phyloP scores from a whole-genome alignment of 2,888 invertebrate genomes.

The Agelastica alni region DNA sequence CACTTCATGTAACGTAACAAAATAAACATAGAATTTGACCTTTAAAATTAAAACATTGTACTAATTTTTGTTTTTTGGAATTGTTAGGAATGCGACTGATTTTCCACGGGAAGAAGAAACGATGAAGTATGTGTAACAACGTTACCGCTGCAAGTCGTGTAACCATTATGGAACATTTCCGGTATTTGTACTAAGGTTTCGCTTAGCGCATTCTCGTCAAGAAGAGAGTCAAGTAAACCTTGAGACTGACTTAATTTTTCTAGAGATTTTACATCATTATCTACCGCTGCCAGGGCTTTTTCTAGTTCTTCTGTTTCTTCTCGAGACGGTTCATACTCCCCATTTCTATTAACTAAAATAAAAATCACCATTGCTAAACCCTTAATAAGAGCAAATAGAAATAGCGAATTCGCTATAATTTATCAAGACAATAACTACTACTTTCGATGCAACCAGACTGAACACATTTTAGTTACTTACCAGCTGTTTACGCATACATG shows the following conservation, averaged over 20 bases:
- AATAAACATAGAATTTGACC: constrained; percentile 3
- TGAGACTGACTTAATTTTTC: constrained; percentile 69
- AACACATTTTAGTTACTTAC: too few relatives aligned
- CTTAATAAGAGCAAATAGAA: too few relatives aligned
- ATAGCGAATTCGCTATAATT: too few relatives aligned
- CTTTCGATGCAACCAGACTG: too few relatives aligned
- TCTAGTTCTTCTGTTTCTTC: constrained; percentile 89
- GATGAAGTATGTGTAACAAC: constrained; percentile 49
- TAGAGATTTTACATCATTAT: constrained; percentile 72
- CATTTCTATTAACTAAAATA: constrained; percentile 66
- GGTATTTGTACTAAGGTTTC: constrained; percentile 57
- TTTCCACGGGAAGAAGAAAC: constrained; percentile 49
- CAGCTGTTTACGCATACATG: too few relatives aligned
- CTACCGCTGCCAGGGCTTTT: constrained; percentile 79
- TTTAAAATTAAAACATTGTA: constrained; percentile 13
- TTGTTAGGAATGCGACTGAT: constrained; percentile 49
- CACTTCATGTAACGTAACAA: neutral
- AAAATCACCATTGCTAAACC: too few relatives aligned
- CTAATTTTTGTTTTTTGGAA: constrained; percentile 18
- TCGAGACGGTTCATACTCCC: constrained; percentile 71
- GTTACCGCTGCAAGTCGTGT: constrained; percentile 52
- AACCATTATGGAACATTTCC: constrained; percentile 56
- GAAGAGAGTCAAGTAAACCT: constrained; percentile 64
- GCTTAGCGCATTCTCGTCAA: constrained; percentile 63
- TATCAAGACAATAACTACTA: constrained; percentile 9